phyloP scores from a whole-genome alignment of 2,113 vertebrate species.

The Pangasianodon gigas region DNA sequence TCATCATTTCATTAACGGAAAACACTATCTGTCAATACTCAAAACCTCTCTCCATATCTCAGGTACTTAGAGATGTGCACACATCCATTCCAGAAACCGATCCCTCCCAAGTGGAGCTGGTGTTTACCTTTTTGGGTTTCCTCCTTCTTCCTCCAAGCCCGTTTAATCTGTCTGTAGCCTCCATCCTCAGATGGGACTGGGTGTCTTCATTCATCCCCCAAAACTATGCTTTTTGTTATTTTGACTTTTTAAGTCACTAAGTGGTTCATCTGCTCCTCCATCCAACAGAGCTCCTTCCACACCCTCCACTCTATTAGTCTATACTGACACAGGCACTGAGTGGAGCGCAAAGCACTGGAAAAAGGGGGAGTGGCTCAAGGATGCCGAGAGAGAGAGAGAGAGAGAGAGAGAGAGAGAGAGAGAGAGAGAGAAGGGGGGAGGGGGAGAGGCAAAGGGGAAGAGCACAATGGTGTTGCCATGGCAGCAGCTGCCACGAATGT shows the following conservation, averaged over 20 bases:
- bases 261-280: conserved; percentile 34
- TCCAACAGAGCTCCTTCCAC: conserved; percentile 32
- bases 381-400: conserved; percentile 40
- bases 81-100: not conserved
- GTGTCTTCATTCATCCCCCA: conserved; percentile 72
- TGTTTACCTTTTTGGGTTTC: conserved; percentile 89
- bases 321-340: conserved; percentile 48
- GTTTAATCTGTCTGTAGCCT: conserved; percentile 85
- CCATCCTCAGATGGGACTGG: conserved; percentile 83
- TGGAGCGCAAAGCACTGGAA: conserved; percentile 47
- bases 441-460: conserved; percentile 60
- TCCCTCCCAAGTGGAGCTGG: not conserved
- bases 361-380: conserved; percentile 51
- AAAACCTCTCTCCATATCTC: not conserved
- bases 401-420: conserved; percentile 41
- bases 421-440: conserved; percentile 51
- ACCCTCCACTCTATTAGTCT: conserved; percentile 47
- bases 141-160: conserved; percentile 83
- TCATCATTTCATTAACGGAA: not conserved
- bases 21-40: not conserved
- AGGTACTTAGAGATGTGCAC: not conserved
- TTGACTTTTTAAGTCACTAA: conserved; percentile 15
- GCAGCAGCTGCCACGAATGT: conserved; percentile 88
- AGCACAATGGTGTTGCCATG: conserved; percentile 82
- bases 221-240: conserved; percentile 28